A percentile compares a stretch with the other conserved stretches of the same genome.
Evolutionary conservation across 2,113 vertebrate genomes (phyloP).

Genomic region (Redunca redunca): DNA sequence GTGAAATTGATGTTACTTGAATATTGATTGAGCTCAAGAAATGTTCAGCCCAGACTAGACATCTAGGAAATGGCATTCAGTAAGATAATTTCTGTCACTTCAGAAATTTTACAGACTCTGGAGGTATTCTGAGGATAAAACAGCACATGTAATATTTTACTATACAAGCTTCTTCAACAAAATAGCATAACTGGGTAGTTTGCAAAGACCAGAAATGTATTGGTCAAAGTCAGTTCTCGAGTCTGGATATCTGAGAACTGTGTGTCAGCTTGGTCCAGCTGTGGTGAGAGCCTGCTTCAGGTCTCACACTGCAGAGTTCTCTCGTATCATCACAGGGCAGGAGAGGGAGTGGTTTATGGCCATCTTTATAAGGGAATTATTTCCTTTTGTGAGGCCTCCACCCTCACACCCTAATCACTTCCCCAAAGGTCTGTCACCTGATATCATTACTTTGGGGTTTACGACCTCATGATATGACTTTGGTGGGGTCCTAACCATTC

Average conservation of each 20-base stretch:
- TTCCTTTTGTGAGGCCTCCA: not conserved
- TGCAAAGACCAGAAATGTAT: not conserved
- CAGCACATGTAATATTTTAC: not conserved
- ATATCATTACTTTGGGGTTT: not conserved
- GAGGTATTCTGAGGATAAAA: not conserved
- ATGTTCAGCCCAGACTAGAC: not conserved
- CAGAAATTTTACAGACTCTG: not conserved
- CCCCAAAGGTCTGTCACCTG: not conserved
- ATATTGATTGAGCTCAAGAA: not conserved
- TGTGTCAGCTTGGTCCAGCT: not conserved
- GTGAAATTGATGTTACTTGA: not conserved
- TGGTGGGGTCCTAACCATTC: not conserved
- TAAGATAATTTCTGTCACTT: not conserved
- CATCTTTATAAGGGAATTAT: not conserved
- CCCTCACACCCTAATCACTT: not conserved
- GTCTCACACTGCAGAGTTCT: not conserved
- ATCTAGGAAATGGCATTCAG: not conserved
- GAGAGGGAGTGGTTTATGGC: not conserved
- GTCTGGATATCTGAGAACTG: not conserved
- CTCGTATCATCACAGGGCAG: not conserved
- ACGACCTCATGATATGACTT: not conserved
- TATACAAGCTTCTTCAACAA: not conserved
- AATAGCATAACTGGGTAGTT: not conserved
- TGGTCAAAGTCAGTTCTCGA: not conserved
- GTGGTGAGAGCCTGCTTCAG: not conserved